Percentiles rank a stretch among this genome's conserved stretches.
phyloP scores from a whole-genome alignment of 2,113 vertebrate species.

The Rhinolophus sinicus region DNA sequence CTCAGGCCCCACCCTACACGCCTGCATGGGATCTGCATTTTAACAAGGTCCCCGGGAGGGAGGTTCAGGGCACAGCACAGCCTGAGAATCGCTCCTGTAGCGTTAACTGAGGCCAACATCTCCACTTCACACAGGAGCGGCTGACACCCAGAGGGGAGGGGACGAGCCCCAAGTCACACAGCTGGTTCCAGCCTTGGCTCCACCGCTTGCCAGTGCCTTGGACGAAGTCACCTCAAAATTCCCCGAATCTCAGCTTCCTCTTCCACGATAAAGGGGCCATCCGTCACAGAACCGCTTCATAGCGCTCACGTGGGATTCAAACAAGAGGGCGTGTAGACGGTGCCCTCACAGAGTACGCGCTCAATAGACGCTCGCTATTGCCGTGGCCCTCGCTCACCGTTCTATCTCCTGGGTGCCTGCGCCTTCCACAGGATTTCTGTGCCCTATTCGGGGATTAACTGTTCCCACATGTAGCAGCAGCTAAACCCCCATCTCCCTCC shows the following conservation, averaged over 20 bases:
- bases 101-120: conserved; percentile 51
- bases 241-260: not conserved
- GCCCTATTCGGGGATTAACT: not conserved
- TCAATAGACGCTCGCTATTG: not conserved
- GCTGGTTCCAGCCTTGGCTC: not conserved
- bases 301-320: not conserved
- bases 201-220: not conserved
- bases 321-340: not conserved
- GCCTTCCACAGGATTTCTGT: not conserved
- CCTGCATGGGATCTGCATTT: conserved; percentile 40
- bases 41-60: conserved; percentile 43
- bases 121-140: conserved; percentile 27
- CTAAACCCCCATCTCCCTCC: not conserved
- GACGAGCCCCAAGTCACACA: conserved; percentile 25
- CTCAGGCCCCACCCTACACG: conserved; percentile 66
- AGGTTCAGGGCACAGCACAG: not conserved
- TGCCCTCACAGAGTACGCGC: accelerated
- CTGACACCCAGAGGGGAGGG: conserved; percentile 35
- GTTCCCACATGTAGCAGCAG: not conserved
- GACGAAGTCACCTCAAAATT: not conserved
- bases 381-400: not conserved
- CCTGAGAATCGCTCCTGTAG: conserved; percentile 28
- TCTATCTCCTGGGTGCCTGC: not conserved
- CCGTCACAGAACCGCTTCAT: accelerated
- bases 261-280: not conserved